Percentiles rank a stretch among this genome's conserved stretches.
These are phyloP conservation scores for Platorchestia sp. DNA, from an alignment of 1,140 invertebrate genomes.

Conservation along the genomic window DNA sequence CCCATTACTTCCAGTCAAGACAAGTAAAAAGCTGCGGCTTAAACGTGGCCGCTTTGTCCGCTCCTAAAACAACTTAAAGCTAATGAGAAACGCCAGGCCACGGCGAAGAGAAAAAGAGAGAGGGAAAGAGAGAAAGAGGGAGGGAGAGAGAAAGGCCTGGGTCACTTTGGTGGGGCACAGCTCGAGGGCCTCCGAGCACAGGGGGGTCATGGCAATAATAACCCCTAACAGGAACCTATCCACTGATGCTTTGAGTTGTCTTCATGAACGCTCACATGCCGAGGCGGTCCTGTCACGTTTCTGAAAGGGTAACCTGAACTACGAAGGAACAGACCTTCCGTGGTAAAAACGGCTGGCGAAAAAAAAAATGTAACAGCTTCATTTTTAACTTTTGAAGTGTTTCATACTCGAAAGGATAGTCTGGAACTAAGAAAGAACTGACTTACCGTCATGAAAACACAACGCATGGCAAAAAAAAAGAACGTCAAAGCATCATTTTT, in stretches of 20 bases:
- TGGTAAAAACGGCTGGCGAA: not conserved
- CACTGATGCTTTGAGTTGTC: not conserved
- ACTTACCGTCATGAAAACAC: not conserved
- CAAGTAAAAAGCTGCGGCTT: not conserved
- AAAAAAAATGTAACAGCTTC: not conserved
- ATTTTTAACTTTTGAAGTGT: too few species aligned
- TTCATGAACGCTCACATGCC: not conserved
- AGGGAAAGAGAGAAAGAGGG: not conserved
- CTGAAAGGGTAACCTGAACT: not conserved
- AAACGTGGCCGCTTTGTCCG: constrained; percentile 22
- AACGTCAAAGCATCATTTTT: too few species aligned
- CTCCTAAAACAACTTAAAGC: constrained; percentile 14
- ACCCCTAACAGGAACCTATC: not conserved
- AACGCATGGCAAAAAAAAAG: not conserved
- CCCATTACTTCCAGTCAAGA: not conserved
- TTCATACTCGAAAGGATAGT: not conserved
- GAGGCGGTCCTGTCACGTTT: not conserved
- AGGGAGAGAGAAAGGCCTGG: not conserved
- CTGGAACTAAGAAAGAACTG: not conserved
- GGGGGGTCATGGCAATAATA: not conserved
- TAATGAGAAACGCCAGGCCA: constrained; percentile 24
- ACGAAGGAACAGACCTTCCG: not conserved
- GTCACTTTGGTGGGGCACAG: constrained; percentile 4
- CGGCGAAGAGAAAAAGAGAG: not conserved
- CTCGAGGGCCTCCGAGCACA: not conserved